Percentiles rank a stretch among this genome's conserved stretches.
Conservation (phyloP, 2,888 invertebrate species). For the Troglohyphantes excavatus region DNA sequence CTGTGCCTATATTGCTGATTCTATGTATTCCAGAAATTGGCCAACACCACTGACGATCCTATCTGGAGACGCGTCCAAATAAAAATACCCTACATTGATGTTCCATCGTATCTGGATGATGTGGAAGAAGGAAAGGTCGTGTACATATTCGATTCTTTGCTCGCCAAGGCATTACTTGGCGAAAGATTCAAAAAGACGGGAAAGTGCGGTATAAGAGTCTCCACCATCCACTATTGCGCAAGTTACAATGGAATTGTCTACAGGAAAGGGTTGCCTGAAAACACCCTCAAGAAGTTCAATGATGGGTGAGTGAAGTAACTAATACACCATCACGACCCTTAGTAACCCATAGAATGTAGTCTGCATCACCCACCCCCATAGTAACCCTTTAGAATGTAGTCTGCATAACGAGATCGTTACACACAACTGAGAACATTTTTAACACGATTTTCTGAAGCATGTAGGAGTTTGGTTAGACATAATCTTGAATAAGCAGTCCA, state of each 20-base stretch:
- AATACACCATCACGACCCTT: no score
- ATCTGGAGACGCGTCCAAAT: neutral
- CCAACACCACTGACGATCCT: neutral
- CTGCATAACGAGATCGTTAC: no score
- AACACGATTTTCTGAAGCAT: no score
- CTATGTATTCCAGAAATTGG: constrained; percentile 12
- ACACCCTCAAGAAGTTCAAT: neutral
- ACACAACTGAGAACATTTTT: no score
- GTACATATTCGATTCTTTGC: neutral
- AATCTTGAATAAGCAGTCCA: no score
- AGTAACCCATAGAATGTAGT: no score
- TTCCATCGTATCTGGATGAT: constrained; percentile 13
- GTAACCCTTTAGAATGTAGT: no score
- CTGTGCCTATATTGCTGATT: no score
- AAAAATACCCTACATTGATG: neutral
- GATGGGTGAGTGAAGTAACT: constrained; percentile 28
- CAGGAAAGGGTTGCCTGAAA: neutral
- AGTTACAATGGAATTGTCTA: neutral
- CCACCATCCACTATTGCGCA: constrained; percentile 10
- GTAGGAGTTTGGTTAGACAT: no score
- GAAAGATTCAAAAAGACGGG: constrained; percentile 32
- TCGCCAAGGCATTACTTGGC: constrained; percentile 2
- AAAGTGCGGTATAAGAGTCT: constrained; percentile 5
- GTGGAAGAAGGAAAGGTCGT: constrained; percentile 9
- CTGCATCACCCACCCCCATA: no score